Conservation (phyloP, 2,888 invertebrate species). For the Drosophila neonasuta region DNA sequence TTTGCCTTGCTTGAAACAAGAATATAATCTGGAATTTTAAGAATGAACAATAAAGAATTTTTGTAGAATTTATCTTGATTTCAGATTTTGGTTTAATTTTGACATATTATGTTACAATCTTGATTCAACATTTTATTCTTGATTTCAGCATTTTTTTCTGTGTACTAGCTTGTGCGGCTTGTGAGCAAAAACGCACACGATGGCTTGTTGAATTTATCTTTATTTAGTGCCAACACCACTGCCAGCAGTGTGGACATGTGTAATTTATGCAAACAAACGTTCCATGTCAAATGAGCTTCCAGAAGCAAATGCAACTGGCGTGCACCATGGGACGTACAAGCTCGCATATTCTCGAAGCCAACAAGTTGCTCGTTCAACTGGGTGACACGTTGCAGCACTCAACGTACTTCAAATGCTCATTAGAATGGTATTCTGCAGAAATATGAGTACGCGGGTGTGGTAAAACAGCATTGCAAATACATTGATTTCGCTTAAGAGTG, state of each 20-base stretch:
- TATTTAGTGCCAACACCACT: constrained; percentile 18
- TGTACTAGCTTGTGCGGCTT: too few species aligned
- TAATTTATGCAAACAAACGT: constrained; percentile 66
- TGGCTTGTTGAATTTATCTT: constrained; percentile 45
- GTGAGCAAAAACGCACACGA: constrained; percentile 10
- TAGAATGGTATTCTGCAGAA: constrained; percentile 28
- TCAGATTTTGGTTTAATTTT: too few species aligned
- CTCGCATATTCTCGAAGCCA: constrained; percentile 18
- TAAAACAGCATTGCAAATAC: background rate
- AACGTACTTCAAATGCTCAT: constrained; percentile 48
- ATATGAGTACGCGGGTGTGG: background rate
- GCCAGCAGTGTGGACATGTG: constrained; percentile 29
- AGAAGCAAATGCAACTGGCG: constrained; percentile 51
- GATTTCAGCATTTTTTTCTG: too few species aligned
- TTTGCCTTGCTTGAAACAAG: too few species aligned
- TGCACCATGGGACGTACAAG: constrained; percentile 29
- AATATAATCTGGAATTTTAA: too few species aligned
- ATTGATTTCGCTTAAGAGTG: constrained; percentile 13
- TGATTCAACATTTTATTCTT: too few species aligned
- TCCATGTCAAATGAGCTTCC: constrained; percentile 57
- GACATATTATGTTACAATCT: too few species aligned
- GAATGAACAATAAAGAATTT: too few species aligned
- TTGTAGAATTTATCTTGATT: too few species aligned
- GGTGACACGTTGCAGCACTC: constrained; percentile 40
- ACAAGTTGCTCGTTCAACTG: constrained; percentile 58